A percentile compares a stretch with the other conserved stretches of the same genome.
Conservation (phyloP, 2,113 vertebrate genomes). For the Solea solea region DNA sequence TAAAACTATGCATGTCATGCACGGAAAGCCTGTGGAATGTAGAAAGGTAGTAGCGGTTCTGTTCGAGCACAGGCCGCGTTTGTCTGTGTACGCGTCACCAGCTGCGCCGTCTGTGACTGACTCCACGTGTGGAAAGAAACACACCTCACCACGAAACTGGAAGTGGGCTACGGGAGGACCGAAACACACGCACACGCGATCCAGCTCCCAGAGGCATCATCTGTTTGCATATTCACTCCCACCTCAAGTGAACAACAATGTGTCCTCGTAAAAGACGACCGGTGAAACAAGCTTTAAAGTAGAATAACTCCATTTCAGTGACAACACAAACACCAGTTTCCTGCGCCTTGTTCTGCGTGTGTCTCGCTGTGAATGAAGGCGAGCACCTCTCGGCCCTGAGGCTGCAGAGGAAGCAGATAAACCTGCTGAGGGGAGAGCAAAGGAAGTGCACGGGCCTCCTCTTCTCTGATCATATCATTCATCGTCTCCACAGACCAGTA, state of each 20-base stretch:
- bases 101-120: background rate
- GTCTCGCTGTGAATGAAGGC: slow-evolving; percentile 21
- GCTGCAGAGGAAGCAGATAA: slow-evolving; percentile 5
- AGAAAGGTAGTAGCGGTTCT: background rate
- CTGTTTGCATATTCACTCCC: slow-evolving; percentile 30
- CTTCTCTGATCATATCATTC: background rate
- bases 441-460: slow-evolving; percentile 16
- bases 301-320: background rate
- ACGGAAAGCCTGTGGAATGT: background rate
- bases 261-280: no score
- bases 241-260: background rate
- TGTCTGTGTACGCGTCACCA: slow-evolving; percentile 5
- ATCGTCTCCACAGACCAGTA: background rate
- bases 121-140: slow-evolving; percentile 44
- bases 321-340: slow-evolving; percentile 6
- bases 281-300: no score
- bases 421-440: background rate
- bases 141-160: slow-evolving; percentile 12
- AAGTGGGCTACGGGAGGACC: slow-evolving; percentile 20
- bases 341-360: slow-evolving; percentile 30
- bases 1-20: background rate
- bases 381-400: slow-evolving; percentile 23
- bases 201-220: slow-evolving; percentile 15
- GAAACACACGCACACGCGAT: slow-evolving; percentile 42
- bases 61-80: background rate